These are phyloP conservation scores for Cyrtodaria siliqua DNA, from an alignment of 2,888 invertebrate species.

Conservation along the genomic window DNA sequence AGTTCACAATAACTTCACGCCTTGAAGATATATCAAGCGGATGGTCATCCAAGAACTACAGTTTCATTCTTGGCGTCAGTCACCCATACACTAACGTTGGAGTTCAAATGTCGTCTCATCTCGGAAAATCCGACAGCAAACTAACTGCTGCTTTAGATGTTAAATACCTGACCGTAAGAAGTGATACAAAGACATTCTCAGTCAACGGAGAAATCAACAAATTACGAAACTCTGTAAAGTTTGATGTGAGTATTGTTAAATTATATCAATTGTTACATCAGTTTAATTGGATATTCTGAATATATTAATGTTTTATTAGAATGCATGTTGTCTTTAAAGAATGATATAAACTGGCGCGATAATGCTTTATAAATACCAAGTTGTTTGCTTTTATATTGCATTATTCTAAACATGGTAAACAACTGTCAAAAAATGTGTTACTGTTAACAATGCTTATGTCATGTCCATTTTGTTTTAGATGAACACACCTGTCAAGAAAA, in stretches of 20 bases:
- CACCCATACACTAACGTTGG: slow-evolving; percentile 77
- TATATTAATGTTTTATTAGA: no score
- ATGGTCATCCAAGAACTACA: slow-evolving; percentile 68
- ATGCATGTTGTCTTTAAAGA: no score
- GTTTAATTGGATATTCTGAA: no score
- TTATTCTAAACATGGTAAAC: no score
- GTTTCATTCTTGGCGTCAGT: slow-evolving; percentile 64
- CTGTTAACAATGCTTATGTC: no score
- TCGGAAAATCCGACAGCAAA: slow-evolving; percentile 61
- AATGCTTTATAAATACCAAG: no score
- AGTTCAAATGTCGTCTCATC: slow-evolving; percentile 65
- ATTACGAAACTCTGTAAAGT: slow-evolving; percentile 58
- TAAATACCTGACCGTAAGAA: slow-evolving; percentile 69
- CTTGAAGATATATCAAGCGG: slow-evolving; percentile 67
- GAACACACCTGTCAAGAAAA: slow-evolving; percentile 68
- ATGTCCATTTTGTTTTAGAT: no score
- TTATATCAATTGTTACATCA: no score
- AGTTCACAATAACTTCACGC: slow-evolving; percentile 66
- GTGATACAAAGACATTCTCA: slow-evolving; percentile 65
- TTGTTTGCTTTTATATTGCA: no score
- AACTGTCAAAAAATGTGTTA: no score
- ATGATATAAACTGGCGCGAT: no score
- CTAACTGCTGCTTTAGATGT: slow-evolving; percentile 64
- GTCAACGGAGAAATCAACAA: slow-evolving; percentile 69
- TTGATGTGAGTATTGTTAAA: slow-evolving; percentile 68